Evolutionary conservation across 2,888 invertebrate genomes (phyloP).

Genomic region (Amblyteles armatorius): DNA sequence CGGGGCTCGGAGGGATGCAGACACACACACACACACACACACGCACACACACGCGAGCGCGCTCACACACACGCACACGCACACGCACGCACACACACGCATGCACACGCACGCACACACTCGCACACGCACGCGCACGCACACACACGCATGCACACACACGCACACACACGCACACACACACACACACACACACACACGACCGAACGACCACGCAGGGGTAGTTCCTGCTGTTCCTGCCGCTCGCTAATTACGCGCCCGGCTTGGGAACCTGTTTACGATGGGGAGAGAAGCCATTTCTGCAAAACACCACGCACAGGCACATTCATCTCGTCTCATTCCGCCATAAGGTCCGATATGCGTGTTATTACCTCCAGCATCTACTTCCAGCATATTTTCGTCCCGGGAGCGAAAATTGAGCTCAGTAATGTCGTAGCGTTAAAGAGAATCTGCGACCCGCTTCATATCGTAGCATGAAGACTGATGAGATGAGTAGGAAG

Average conservation of each 20-base stretch:
- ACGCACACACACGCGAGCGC: too few species aligned
- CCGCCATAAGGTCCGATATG: slow-evolving; percentile 62
- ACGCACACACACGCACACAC: slow-evolving; percentile 20
- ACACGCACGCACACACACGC: slow-evolving; percentile 10
- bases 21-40: slow-evolving; percentile 26
- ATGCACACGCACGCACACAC: slow-evolving; percentile 34
- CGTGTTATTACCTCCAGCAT: slow-evolving; percentile 64
- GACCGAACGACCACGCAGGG: slow-evolving; percentile 27
- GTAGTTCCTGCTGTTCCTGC: slow-evolving; percentile 67
- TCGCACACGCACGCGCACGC: not conserved
- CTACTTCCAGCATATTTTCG: slow-evolving; percentile 3
- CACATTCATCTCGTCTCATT: slow-evolving; percentile 36
- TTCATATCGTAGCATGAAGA: not conserved
- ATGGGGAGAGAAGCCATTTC: slow-evolving; percentile 77
- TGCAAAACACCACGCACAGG: slow-evolving; percentile 69
- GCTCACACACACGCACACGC: slow-evolving; percentile 16
- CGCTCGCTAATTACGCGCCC: slow-evolving; percentile 81
- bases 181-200: not conserved
- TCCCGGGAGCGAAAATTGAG: slow-evolving; percentile 1
- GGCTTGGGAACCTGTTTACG: slow-evolving; percentile 44
- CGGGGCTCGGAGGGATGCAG: slow-evolving; percentile 62
- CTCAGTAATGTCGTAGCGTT: not conserved
- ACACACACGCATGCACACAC: not conserved
- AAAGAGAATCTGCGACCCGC: not conserved
- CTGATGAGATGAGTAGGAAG: not conserved